phyloP scores from a whole-genome alignment of 2,113 vertebrate species.

The Hippocampus comes region DNA sequence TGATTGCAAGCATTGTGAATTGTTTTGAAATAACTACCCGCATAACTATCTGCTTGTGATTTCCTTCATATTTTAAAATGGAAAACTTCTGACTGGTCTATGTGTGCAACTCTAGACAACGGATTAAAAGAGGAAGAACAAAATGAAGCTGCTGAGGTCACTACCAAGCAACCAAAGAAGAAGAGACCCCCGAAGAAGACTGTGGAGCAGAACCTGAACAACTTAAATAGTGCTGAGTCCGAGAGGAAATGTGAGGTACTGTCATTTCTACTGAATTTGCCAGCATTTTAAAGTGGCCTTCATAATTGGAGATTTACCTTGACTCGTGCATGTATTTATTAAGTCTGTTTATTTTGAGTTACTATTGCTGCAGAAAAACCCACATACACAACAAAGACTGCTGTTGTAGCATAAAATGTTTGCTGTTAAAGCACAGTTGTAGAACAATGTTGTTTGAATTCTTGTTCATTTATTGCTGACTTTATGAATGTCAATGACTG shows the following conservation, averaged over 20 bases:
- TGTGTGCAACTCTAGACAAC: constrained; percentile 35
- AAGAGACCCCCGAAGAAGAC: constrained; percentile 80
- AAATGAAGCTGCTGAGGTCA: constrained; percentile 39
- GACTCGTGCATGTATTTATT: not conserved
- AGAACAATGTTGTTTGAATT: too few relatives aligned
- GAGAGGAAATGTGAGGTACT: constrained; percentile 79
- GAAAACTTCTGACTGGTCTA: not conserved
- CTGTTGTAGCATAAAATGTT: too few relatives aligned
- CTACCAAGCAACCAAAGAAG: constrained; percentile 70
- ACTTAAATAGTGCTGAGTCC: constrained; percentile 78
- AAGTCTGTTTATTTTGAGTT: too few relatives aligned
- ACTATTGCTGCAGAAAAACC: too few relatives aligned
- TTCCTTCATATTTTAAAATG: not conserved
- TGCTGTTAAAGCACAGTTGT: too few relatives aligned
- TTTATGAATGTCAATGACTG: too few relatives aligned
- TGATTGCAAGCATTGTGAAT: not conserved
- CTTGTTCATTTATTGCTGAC: too few relatives aligned
- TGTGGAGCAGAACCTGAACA: constrained; percentile 84
- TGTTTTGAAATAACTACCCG: not conserved
- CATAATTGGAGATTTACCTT: not conserved
- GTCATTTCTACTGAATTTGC: not conserved
- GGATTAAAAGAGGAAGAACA: constrained; percentile 27
- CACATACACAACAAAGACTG: too few relatives aligned
- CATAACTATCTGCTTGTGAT: not conserved
- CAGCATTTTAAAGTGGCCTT: not conserved